A percentile compares a stretch with the other conserved stretches of the same genome.
These are phyloP conservation scores for Eueremaeus valkanovi DNA, from an alignment of 2,888 invertebrate species.

Conservation along the genomic window DNA sequence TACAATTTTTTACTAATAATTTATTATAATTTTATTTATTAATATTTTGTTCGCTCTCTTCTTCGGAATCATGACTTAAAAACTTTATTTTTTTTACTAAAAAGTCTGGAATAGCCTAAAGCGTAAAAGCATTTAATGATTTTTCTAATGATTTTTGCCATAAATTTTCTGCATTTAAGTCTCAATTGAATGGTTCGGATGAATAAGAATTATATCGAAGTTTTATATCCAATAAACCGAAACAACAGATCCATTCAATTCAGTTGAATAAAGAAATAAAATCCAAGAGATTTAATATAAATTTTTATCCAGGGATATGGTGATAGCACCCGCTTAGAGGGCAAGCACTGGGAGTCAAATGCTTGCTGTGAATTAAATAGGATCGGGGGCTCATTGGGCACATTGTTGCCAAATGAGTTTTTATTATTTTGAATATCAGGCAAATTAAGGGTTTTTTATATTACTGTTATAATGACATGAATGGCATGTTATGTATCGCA, in stretches of 20 bases:
- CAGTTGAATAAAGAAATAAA: not conserved
- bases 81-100: not conserved
- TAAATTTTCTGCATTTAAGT: not conserved
- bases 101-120: not conserved
- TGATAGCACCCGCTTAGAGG: not conserved
- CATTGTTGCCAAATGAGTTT: slow-evolving; percentile 1
- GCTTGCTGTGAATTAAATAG: not conserved
- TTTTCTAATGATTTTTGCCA: not conserved
- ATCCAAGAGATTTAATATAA: slow-evolving; percentile 2
- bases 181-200: not conserved
- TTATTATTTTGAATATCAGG: not conserved
- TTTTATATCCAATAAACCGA: not conserved
- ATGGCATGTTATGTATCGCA: slow-evolving; percentile 27
- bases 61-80: slow-evolving; percentile 7
- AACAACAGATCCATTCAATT: not conserved
- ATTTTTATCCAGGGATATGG: slow-evolving; percentile 24
- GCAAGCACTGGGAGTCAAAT: not conserved
- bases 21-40: slow-evolving; percentile 31
- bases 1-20: slow-evolving; percentile 3
- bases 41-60: slow-evolving; percentile 5
- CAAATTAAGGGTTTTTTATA: slow-evolving; percentile 24
- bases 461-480: slow-evolving; percentile 4
- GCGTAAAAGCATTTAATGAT: not conserved
- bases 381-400: not conserved
- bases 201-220: not conserved